A percentile compares a stretch with the other conserved stretches of the same genome.
Conservation (phyloP, 2,113 vertebrate species). For the Datnioides undecimradiatus region DNA sequence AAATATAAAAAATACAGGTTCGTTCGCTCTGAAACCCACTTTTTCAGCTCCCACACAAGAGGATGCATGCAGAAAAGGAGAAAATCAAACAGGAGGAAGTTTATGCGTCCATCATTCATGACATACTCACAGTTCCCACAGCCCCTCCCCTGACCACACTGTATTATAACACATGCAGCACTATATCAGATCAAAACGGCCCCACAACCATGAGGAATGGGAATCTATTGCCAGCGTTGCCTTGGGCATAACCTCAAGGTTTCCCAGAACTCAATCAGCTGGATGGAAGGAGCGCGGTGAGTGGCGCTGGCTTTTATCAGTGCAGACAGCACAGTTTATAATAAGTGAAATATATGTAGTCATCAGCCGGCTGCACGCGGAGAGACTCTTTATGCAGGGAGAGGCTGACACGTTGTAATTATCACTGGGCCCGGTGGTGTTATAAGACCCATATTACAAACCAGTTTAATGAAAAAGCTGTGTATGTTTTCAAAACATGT, state of each 20-base stretch:
- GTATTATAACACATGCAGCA: background rate
- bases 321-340: slow-evolving; percentile 42
- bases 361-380: slow-evolving; percentile 24
- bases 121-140: background rate
- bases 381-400: slow-evolving; percentile 9
- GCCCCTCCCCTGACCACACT: background rate
- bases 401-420: slow-evolving; percentile 37
- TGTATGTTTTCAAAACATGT: background rate
- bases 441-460: background rate
- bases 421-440: slow-evolving; percentile 7
- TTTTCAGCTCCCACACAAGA: background rate
- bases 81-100: background rate
- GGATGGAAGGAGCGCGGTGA: slow-evolving; percentile 35
- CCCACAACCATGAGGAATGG: slow-evolving; percentile 14
- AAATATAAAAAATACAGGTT: background rate
- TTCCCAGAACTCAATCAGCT: slow-evolving; percentile 56
- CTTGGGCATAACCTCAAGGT: slow-evolving; percentile 49
- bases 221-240: slow-evolving; percentile 7
- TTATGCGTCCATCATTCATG: background rate
- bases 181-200: slow-evolving; percentile 25
- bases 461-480: background rate
- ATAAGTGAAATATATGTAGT: slow-evolving; percentile 39
- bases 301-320: slow-evolving; percentile 36
- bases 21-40: background rate
- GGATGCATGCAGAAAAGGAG: background rate